Evolutionary conservation across 2,888 invertebrate species (phyloP), one percentile per base, ranked within the genome.

Genomic region (Melipona bicolor): DNA sequence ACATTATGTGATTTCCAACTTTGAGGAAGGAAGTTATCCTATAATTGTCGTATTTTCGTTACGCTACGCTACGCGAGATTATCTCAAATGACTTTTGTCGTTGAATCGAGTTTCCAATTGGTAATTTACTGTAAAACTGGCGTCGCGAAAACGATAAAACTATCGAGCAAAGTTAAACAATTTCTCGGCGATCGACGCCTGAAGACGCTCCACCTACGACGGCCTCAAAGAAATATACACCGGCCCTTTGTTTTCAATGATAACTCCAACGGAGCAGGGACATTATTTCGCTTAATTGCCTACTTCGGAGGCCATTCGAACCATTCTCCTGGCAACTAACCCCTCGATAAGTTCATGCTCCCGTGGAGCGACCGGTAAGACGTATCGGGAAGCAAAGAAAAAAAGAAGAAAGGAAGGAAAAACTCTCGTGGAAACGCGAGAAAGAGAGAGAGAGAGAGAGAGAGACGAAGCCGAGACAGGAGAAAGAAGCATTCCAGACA

Each of bases 201-300:
- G 43, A 11, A 17, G 9, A 24, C 54, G 21, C 19, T 43, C 19
- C 68, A 32, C 19, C 27, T 43, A 27, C 56, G 59, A 49, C 59
- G 52, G 43, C 19, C 52, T 21, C 69, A 54, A 43, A 74, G 77
- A 69, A 69, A 69, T n/a, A 69, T n/a, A 54, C 68, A 62, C 62
- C 15, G 11, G 3, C 3, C 52, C 49, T 54, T 79, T 73, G 67
- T 72, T 79, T 81, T 79, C 81, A 72, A 81, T 81, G 81, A 71
- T 62, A 62, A 79, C 72, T 74, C 24, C 52, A 24, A 3, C 21
- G 19, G 52, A 64, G 54, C 49, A 56, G 49, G 43, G 68, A 73
- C 68, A 69, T 81, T 73, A 80, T 81, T 81, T 81, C 73, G 54
- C 50, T 81, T 81, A 81, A 81, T 81, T 80, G 68, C 56, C 68